A percentile compares a stretch with the other conserved stretches of the same genome.
Conservation (phyloP, 2,797 vertebrate species). For the Valencia hispanica region DNA sequence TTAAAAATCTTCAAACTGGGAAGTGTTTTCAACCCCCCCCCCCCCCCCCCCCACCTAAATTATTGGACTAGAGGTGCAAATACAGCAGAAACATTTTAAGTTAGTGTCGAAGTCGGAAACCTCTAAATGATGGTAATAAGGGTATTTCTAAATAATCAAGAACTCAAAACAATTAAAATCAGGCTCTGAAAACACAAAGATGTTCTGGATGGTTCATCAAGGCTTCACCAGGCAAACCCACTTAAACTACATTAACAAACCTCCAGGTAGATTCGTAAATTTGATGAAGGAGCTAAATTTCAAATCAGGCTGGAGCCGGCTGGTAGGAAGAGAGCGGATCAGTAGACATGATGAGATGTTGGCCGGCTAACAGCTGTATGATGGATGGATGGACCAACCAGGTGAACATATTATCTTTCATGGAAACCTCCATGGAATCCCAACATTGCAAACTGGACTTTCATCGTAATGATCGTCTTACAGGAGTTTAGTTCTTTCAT, state of each 20-base stretch:
- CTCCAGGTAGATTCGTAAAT: neutral
- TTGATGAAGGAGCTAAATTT: slow-evolving; percentile 5
- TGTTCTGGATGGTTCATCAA: neutral
- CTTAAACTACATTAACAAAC: neutral
- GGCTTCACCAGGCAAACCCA: neutral
- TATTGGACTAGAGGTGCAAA: too few species aligned
- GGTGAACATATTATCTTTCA: neutral
- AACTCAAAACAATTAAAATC: neutral
- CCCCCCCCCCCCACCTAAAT: too few species aligned
- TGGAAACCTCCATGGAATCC: neutral
- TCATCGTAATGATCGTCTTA: neutral
- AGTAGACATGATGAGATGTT: neutral
- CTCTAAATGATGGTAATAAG: neutral
- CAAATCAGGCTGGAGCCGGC: neutral
- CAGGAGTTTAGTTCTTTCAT: neutral
- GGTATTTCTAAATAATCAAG: neutral
- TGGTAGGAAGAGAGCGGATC: neutral
- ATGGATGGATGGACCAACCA: neutral
- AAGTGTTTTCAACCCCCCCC: too few species aligned
- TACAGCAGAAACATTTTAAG: too few species aligned
- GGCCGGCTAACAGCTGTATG: neutral
- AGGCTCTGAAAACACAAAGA: neutral
- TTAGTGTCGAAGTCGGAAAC: too few species aligned
- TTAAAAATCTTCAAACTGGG: too few species aligned
- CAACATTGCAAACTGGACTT: neutral